phyloP scores from a whole-genome alignment of 1,140 invertebrate genomes.

The Penaeus chinensis region DNA sequence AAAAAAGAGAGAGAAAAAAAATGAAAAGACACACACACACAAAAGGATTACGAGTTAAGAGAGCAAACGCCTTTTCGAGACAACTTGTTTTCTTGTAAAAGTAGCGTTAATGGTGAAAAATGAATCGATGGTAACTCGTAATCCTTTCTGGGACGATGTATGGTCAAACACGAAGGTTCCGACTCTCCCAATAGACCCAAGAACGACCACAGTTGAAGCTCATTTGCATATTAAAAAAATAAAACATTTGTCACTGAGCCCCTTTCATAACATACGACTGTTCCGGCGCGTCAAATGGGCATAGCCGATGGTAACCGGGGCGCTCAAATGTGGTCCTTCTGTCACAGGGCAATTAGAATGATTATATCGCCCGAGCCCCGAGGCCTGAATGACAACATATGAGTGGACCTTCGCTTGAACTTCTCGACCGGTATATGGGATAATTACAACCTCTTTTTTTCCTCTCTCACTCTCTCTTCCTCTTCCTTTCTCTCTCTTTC shows the following conservation, averaged over 20 bases:
- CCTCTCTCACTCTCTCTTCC: conserved; percentile 13
- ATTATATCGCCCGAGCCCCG: neutral
- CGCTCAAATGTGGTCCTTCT: conserved; percentile 14
- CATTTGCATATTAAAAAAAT: conserved; percentile 48
- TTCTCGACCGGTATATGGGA: conserved; percentile 27
- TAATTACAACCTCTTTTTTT: conserved; percentile 31
- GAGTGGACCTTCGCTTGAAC: conserved; percentile 9
- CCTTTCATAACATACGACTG: conserved; percentile 40
- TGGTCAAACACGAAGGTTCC: neutral
- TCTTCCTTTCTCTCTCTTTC: neutral
- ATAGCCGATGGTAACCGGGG: neutral
- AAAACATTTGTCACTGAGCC: conserved; percentile 51
- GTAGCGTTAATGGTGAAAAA: no score
- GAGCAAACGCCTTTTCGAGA: no score
- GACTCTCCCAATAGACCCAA: neutral
- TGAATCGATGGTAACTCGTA: no score
- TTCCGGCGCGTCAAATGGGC: conserved; percentile 28
- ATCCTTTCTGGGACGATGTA: no score
- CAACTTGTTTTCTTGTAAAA: no score
- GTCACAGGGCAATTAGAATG: neutral
- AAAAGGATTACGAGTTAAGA: no score
- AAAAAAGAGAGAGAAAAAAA: no score
- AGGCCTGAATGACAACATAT: conserved; percentile 12
- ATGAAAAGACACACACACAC: no score
- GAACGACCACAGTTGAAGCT: conserved; percentile 38